Evolutionary conservation across 1,140 invertebrate species (phyloP), one percentile per base, ranked within the genome.

Genomic region (Calycopis cecrops): DNA sequence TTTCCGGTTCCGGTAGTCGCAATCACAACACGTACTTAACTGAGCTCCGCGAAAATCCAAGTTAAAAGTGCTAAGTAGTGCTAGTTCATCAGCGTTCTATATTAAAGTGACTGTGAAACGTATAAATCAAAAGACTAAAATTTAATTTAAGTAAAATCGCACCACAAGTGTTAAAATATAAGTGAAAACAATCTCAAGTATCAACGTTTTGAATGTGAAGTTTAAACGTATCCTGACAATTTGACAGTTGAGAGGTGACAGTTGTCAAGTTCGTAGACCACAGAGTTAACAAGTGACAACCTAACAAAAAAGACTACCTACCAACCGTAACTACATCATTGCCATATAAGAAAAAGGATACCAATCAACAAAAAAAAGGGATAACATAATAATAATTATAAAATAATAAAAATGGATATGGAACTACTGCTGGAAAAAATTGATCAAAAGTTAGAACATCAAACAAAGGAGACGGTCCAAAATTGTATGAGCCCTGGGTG

Each of bases 361-460:
- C 35, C 9, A 37, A 37, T 37, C 9, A 37, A 3, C 2, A 9
- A n/a, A 37, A 37, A 3, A 3, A 48, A 12, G 9, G 48, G 14
- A 28, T 54, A 56, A 63, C n/a, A n/a, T n/a, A n/a, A n/a, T n/a
- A n/a, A n/a, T n/a, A n/a, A n/a, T n/a, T n/a, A n/a, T n/a, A n/a
- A n/a, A n/a, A n/a, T n/a, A n/a, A n/a, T n/a, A n/a, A n/a, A n/a
- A n/a, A n/a, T n/a, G n/a, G n/a, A n/a, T n/a, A n/a, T 56, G 49
- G 52, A 59, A 59, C 16, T 61, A 1, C 42, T 67, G 37, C 42
- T 61, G 10, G 52, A 44, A 9, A 58, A 67, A 67, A 50, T 63
- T 49, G 54, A 63, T 9, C 55, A 60, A 59, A 60, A 67, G 18
- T 60, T 62, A 33, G 52, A 62, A 12, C 40, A 64, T 52, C 62